phyloP scores from a whole-genome alignment of 2,888 invertebrate genomes.

The Eremobia ochroleuca region DNA sequence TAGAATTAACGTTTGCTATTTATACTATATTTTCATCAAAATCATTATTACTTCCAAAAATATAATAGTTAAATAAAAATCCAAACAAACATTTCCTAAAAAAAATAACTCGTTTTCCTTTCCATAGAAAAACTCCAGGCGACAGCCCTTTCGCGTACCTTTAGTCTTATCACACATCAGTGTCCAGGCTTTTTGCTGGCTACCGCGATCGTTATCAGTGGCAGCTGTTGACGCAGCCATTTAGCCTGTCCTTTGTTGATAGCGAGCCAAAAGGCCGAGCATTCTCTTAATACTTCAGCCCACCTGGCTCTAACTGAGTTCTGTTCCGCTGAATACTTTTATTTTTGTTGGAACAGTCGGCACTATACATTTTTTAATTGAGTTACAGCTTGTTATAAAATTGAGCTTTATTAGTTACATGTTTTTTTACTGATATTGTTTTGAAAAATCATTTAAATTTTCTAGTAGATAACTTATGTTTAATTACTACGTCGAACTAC shows the following conservation, averaged over 20 bases:
- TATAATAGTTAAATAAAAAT: neutral
- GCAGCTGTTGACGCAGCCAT: conserved; percentile 59
- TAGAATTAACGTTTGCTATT: neutral
- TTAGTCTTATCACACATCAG: conserved; percentile 54
- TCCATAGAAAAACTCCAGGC: conserved; percentile 5
- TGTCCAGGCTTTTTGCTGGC: conserved; percentile 54
- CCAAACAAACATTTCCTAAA: neutral
- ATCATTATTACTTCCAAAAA: neutral
- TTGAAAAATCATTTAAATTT: too few species aligned
- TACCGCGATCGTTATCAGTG: conserved; percentile 59
- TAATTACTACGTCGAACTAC: neutral
- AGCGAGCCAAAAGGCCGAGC: conserved; percentile 55
- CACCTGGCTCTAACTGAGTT: conserved; percentile 55
- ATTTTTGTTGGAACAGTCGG: conserved; percentile 32
- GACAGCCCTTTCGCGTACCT: conserved; percentile 30
- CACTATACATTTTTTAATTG: conserved; percentile 6
- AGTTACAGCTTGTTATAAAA: neutral
- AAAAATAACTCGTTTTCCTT: neutral
- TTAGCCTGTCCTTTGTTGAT: conserved; percentile 62
- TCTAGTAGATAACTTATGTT: neutral
- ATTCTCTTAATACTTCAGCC: conserved; percentile 38
- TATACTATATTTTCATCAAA: neutral
- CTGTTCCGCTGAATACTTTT: conserved; percentile 31
- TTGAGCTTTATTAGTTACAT: neutral
- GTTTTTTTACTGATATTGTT: neutral